Evolutionary conservation across 2,888 invertebrate genomes (phyloP).

Genomic region (Argyra leucocephala): DNA sequence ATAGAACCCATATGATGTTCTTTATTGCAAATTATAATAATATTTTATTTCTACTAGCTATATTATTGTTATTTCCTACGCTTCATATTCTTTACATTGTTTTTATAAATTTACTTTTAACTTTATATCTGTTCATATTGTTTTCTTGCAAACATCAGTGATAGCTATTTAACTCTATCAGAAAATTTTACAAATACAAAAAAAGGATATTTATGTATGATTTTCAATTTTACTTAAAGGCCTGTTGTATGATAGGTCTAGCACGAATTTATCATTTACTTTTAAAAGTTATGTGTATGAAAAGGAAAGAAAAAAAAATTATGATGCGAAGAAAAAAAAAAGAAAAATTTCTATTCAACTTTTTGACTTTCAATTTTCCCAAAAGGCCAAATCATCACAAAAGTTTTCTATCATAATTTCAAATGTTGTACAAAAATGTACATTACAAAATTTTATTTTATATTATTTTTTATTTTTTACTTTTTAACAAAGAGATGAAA

Average conservation of each 20-base stretch:
- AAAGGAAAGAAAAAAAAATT: too few relatives aligned
- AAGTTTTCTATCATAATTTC: slow-evolving; percentile 1
- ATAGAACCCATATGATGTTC: too few relatives aligned
- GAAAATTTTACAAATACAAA: background rate
- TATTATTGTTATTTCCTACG: too few relatives aligned
- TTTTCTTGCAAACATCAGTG: too few relatives aligned
- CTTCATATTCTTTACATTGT: too few relatives aligned
- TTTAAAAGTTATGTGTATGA: too few relatives aligned
- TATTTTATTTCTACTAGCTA: too few relatives aligned
- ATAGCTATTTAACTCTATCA: background rate
- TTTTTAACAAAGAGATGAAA: background rate
- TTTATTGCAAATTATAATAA: too few relatives aligned
- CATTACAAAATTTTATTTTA: background rate
- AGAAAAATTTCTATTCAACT: background rate
- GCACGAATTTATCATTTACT: background rate
- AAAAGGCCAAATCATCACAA: slow-evolving; percentile 1
- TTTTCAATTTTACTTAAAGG: background rate
- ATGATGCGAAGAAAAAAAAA: background rate
- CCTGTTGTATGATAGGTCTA: background rate
- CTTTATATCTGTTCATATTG: too few relatives aligned
- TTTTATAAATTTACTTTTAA: too few relatives aligned
- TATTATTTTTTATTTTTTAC: background rate
- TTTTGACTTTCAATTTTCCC: slow-evolving; percentile 3
- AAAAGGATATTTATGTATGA: background rate
- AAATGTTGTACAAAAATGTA: background rate